Percentiles rank a stretch among this genome's conserved stretches.
These are phyloP conservation scores for Cetoscarus ocellatus DNA, from an alignment of 2,797 vertebrate genomes.

Conservation along the genomic window DNA sequence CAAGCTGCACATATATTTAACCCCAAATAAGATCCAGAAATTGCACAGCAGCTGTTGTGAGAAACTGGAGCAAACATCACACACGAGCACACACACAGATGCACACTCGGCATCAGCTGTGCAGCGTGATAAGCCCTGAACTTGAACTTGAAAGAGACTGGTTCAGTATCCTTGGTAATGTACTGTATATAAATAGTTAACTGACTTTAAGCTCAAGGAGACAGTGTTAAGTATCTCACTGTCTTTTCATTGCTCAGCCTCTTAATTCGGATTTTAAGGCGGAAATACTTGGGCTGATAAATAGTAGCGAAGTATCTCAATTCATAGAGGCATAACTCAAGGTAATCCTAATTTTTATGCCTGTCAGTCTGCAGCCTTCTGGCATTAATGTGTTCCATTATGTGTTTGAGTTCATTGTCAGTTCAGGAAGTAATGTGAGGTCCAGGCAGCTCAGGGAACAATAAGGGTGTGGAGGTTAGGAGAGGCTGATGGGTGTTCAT, in stretches of 20 bases:
- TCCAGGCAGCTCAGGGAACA: conserved; percentile 12
- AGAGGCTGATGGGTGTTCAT: conserved; percentile 7
- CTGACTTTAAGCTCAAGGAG: conserved; percentile 24
- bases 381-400: conserved; percentile 3
- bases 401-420: conserved; percentile 16
- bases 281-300: not conserved
- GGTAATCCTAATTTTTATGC: not conserved
- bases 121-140: conserved; percentile 45
- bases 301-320: not conserved
- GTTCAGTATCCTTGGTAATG: conserved; percentile 30
- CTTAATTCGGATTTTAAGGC: conserved; percentile 13
- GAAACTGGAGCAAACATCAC: conserved; percentile 46
- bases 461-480: conserved; percentile 4
- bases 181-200: conserved; percentile 34
- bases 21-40: conserved; percentile 49
- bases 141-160: conserved; percentile 30
- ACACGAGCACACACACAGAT: conserved; percentile 6
- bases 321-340: not conserved
- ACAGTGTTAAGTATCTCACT: conserved; percentile 12
- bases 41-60: conserved; percentile 45
- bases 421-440: conserved; percentile 25
- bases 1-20: conserved; percentile 41
- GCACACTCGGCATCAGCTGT: conserved; percentile 52
- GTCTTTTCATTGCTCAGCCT: not conserved
- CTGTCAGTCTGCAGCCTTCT: not conserved